A percentile compares a stretch with the other conserved stretches of the same genome.
Evolutionary conservation across 2,888 invertebrate genomes (phyloP).

Genomic region (Cephus sareptanus): DNA sequence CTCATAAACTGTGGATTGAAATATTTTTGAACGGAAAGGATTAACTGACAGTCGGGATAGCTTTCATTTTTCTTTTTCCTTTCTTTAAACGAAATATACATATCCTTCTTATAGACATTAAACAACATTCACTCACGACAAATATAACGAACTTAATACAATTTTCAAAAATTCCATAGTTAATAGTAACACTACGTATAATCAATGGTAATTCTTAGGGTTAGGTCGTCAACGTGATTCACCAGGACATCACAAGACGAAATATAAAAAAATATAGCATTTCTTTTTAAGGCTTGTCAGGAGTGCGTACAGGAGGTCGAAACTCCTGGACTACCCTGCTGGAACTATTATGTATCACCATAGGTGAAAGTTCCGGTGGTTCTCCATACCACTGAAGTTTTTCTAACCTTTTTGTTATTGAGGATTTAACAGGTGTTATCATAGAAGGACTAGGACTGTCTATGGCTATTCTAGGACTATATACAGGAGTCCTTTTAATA

Average conservation of each 20-base stretch:
- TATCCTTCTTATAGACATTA: background rate
- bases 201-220: background rate
- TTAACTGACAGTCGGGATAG: background rate
- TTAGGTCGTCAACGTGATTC: background rate
- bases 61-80: background rate
- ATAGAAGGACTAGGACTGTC: background rate
- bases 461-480: conserved; percentile 10
- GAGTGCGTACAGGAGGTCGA: conserved; percentile 32
- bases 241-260: background rate
- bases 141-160: background rate
- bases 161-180: background rate
- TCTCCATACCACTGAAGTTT: conserved; percentile 70
- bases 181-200: background rate
- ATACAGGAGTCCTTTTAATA: background rate
- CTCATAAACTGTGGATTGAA: background rate
- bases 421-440: conserved; percentile 20
- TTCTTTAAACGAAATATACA: background rate
- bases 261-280: background rate
- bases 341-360: conserved; percentile 66
- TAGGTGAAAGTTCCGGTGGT: conserved; percentile 70
- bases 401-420: conserved; percentile 63
- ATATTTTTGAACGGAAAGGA: background rate
- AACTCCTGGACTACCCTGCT: conserved; percentile 58
- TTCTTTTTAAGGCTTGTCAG: conserved; percentile 14
- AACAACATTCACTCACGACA: background rate